phyloP scores from a whole-genome alignment of 2,797 vertebrate genomes.

The Crax fasciolata region DNA sequence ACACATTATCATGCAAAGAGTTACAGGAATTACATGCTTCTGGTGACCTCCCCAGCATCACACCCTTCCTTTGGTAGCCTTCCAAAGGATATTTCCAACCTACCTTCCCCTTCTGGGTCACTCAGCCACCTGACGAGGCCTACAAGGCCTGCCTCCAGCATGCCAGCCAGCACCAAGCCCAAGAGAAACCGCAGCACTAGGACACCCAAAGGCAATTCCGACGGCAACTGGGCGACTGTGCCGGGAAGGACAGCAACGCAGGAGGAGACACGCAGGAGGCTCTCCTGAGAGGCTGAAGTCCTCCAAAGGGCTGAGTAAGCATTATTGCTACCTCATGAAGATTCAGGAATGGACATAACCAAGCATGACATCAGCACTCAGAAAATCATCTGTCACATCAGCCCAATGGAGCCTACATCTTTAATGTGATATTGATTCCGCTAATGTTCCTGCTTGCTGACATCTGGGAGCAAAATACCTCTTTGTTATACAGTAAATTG shows the following conservation, averaged over 20 bases:
- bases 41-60: neutral
- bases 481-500: constrained; percentile 13
- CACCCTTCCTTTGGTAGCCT: neutral
- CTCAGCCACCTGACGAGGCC: neutral
- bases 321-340: neutral
- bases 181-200: neutral
- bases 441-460: constrained; percentile 73
- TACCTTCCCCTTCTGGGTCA: neutral
- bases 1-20: neutral
- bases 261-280: neutral
- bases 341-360: constrained; percentile 17
- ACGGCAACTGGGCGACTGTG: fast-evolving
- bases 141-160: neutral
- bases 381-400: constrained; percentile 69
- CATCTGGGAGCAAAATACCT: constrained; percentile 54
- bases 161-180: neutral
- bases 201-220: neutral
- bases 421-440: constrained; percentile 79
- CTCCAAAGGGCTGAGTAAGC: constrained; percentile 54
- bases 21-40: neutral
- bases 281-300: constrained; percentile 6
- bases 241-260: fast-evolving
- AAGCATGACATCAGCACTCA: constrained; percentile 68
- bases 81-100: neutral
- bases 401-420: constrained; percentile 76